These are phyloP conservation scores for Elymnias hypermnestra DNA, from an alignment of 1,140 invertebrate species.

Conservation along the genomic window DNA sequence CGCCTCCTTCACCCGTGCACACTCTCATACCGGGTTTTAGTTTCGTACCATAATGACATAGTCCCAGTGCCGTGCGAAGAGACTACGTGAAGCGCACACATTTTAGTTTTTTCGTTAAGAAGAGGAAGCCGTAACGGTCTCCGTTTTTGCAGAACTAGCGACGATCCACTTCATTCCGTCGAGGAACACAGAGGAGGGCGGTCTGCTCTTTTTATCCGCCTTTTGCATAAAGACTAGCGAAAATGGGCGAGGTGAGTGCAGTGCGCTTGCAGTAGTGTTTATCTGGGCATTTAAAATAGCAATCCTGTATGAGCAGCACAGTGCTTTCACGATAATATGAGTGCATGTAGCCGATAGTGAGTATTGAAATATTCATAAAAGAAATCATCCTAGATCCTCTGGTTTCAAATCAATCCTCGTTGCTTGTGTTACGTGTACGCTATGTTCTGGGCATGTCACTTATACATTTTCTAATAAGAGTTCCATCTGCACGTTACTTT, in stretches of 20 bases:
- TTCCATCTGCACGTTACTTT: slow-evolving; percentile 38
- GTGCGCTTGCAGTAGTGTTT: slow-evolving; percentile 67
- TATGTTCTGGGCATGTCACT: slow-evolving; percentile 30
- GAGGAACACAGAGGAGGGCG: slow-evolving; percentile 62
- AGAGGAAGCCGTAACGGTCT: slow-evolving; percentile 67
- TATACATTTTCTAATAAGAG: slow-evolving; percentile 15
- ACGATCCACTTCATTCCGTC: slow-evolving; percentile 61
- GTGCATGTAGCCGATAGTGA: slow-evolving; percentile 57
- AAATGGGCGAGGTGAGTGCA: slow-evolving; percentile 75
- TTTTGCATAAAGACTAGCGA: slow-evolving; percentile 69
- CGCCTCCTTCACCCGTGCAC: slow-evolving; percentile 61
- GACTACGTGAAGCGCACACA: slow-evolving; percentile 68
- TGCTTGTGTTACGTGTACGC: slow-evolving; percentile 40
- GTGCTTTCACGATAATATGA: slow-evolving; percentile 57
- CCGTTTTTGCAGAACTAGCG: slow-evolving; percentile 72
- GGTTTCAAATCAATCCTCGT: slow-evolving; percentile 8
- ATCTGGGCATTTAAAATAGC: slow-evolving; percentile 43
- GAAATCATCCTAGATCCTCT: slow-evolving; percentile 1
- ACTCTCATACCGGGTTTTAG: slow-evolving; percentile 70
- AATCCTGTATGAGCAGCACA: slow-evolving; percentile 28
- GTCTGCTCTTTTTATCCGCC: slow-evolving; percentile 66
- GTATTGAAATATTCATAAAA: slow-evolving; percentile 30
- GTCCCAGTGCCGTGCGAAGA: slow-evolving; percentile 66
- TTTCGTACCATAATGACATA: slow-evolving; percentile 71
- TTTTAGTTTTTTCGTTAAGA: slow-evolving; percentile 68